A percentile compares a stretch with the other conserved stretches of the same genome.
Conservation (phyloP, 1,140 invertebrate genomes). For the Aphelenchoides fujianensis region DNA sequence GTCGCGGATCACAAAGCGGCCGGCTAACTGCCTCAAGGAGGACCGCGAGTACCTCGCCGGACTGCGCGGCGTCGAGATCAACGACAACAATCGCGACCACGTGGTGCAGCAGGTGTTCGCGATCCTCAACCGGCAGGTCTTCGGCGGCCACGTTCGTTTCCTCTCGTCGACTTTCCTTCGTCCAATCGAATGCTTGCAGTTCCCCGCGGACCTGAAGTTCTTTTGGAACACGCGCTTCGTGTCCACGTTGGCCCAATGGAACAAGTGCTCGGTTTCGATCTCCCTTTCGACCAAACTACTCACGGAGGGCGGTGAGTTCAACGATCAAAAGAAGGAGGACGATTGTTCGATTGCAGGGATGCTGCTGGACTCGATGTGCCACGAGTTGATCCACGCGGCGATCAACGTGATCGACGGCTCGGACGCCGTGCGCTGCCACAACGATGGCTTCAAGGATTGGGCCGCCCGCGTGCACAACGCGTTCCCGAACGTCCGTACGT, state of each 20-base stretch:
- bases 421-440: neutral
- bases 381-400: neutral
- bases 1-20: no score
- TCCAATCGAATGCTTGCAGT: neutral
- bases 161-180: neutral
- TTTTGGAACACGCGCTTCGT: neutral
- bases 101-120: neutral
- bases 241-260: neutral
- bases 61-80: neutral
- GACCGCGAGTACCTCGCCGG: neutral
- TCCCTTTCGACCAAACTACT: neutral
- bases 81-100: neutral
- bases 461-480: no score
- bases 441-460: neutral
- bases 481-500: no score
- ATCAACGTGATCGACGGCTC: neutral
- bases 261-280: neutral
- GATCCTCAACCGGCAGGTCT: neutral
- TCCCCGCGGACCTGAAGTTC: neutral
- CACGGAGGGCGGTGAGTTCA: neutral
- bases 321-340: neutral
- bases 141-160: neutral
- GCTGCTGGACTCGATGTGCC: neutral
- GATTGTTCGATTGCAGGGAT: slow-evolving; percentile 6
- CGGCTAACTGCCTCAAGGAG: neutral